A percentile compares a stretch with the other conserved stretches of the same genome.
phyloP scores from a whole-genome alignment of 2,888 invertebrate species.

The Helobdella robusta region DNA sequence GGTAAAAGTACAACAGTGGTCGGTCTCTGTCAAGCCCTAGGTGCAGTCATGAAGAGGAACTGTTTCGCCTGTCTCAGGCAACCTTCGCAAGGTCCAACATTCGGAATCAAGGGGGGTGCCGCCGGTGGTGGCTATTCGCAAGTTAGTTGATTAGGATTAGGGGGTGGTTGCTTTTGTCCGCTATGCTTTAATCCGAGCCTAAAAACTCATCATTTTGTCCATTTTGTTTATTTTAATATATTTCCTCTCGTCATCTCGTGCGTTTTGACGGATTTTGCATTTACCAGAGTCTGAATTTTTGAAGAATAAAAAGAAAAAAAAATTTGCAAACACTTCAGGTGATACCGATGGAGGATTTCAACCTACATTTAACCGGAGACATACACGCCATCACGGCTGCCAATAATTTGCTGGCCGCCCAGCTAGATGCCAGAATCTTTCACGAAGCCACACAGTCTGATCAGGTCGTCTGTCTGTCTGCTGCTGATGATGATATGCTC shows the following conservation, averaged over 20 bases:
- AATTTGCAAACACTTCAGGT: no score
- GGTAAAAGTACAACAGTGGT: constrained; percentile 93
- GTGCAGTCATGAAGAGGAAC: constrained; percentile 72
- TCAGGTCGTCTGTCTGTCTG: no score
- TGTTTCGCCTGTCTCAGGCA: constrained; percentile 88
- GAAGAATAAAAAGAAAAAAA: no score
- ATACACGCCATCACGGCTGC: constrained; percentile 97
- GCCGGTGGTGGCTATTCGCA: constrained; percentile 94
- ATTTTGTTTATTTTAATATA: not conserved
- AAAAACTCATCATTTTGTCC: not conserved
- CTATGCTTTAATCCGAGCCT: not conserved
- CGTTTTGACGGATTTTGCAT: no score
- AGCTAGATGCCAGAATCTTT: constrained; percentile 89
- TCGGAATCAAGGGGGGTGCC: constrained; percentile 95
- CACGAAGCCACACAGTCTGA: constrained; percentile 89
- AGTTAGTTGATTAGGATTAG: constrained; percentile 36
- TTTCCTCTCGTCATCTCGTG: not conserved
- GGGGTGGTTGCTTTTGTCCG: not conserved
- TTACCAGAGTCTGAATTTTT: no score
- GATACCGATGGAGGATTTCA: constrained; percentile 99
- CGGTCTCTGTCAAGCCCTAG: constrained; percentile 82
- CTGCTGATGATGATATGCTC: no score
- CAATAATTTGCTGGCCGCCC: constrained; percentile 92
- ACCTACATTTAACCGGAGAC: constrained; percentile 83
- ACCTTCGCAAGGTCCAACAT: constrained; percentile 96